These are phyloP conservation scores for Ypsolopha sequella DNA, from an alignment of 2,888 invertebrate species.

Conservation along the genomic window DNA sequence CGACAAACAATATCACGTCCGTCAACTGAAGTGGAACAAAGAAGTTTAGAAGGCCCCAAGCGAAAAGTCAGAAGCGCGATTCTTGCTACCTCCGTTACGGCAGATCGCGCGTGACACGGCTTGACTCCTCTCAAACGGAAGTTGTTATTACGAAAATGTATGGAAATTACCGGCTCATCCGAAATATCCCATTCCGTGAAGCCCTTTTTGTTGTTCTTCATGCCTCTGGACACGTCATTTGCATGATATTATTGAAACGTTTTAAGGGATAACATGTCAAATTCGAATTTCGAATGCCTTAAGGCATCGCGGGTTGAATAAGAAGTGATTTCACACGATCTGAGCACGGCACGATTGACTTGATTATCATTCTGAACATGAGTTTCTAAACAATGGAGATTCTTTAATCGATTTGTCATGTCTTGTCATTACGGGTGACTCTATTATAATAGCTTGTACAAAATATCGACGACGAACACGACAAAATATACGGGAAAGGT, in stretches of 20 bases:
- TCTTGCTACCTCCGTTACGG: slow-evolving; percentile 21
- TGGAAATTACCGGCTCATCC: slow-evolving; percentile 53
- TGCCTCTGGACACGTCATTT: slow-evolving; percentile 50
- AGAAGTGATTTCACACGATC: slow-evolving; percentile 50
- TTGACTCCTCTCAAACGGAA: slow-evolving; percentile 44
- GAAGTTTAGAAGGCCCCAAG: slow-evolving; percentile 10
- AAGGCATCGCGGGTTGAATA: slow-evolving; percentile 37
- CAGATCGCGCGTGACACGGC: slow-evolving; percentile 38
- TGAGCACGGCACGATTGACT: slow-evolving; percentile 13
- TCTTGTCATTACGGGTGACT: neutral
- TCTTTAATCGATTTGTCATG: neutral
- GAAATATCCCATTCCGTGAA: slow-evolving; percentile 40
- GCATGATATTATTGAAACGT: slow-evolving; percentile 58
- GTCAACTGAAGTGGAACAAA: neutral
- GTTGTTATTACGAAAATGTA: slow-evolving; percentile 61
- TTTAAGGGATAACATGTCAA: slow-evolving; percentile 55
- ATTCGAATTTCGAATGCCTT: slow-evolving; percentile 38
- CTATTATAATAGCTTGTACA: neutral
- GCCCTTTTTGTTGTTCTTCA: slow-evolving; percentile 38
- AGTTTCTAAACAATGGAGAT: slow-evolving; percentile 14
- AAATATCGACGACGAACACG: neutral
- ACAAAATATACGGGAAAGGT: neutral
- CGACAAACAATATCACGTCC: too few relatives aligned
- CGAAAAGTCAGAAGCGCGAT: slow-evolving; percentile 19
- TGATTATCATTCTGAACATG: slow-evolving; percentile 32